phyloP scores from a whole-genome alignment of 2,113 vertebrate species.

The Amazona vittata region DNA sequence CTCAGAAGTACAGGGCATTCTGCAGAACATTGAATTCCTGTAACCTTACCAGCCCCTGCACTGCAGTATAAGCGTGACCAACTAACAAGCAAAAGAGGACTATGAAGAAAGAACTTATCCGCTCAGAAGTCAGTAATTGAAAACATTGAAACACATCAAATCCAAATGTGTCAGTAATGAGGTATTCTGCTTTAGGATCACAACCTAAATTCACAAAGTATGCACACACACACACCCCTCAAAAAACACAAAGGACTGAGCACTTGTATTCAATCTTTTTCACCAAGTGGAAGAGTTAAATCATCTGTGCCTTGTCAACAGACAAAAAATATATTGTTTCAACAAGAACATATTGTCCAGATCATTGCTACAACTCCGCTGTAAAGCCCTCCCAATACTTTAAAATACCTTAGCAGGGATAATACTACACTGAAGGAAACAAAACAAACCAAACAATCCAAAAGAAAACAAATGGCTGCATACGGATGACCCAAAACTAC shows the following conservation, averaged over 20 bases:
- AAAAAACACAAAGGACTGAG: background rate
- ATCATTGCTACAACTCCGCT: background rate
- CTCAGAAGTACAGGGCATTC: background rate
- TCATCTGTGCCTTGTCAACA: background rate
- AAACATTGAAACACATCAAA: background rate
- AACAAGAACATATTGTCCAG: too few species aligned
- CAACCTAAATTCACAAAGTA: background rate
- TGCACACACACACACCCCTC: background rate
- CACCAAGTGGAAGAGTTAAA: background rate
- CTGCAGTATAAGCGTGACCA: background rate
- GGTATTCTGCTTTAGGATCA: background rate
- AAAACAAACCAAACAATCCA: background rate
- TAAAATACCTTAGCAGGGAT: background rate
- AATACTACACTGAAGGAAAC: background rate
- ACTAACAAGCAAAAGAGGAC: background rate
- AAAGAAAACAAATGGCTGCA: background rate
- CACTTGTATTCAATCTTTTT: background rate
- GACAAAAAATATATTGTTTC: background rate
- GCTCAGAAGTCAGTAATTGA: background rate
- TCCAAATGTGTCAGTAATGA: background rate
- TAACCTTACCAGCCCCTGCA: background rate
- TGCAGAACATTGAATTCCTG: background rate
- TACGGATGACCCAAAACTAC: background rate
- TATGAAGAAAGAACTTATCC: background rate
- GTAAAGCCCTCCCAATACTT: background rate